These are phyloP conservation scores for Ciconia maguari DNA, from an alignment of 2,113 vertebrate genomes.

Conservation along the genomic window DNA sequence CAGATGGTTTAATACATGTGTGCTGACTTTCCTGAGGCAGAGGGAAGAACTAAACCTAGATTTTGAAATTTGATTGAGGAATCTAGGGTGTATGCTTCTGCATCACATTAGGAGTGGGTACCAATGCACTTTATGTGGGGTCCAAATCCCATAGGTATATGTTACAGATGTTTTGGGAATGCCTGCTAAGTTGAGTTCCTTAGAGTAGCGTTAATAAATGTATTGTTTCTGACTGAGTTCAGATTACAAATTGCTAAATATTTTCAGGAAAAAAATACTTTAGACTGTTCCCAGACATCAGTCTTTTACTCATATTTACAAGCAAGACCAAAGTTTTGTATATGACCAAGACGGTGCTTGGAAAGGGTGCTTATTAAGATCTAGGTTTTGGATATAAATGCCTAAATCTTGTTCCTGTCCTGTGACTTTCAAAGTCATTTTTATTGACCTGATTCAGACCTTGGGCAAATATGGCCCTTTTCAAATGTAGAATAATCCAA, in stretches of 20 bases:
- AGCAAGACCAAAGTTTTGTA: not conserved
- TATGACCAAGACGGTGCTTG: not conserved
- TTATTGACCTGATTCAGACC: not conserved
- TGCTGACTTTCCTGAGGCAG: not conserved
- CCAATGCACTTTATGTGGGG: not conserved
- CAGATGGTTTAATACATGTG: accelerated
- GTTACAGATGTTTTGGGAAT: not conserved
- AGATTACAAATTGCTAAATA: not conserved
- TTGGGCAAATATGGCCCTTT: not conserved
- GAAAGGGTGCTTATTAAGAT: not conserved
- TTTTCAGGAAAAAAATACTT: not conserved
- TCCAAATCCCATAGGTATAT: not conserved
- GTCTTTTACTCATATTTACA: not conserved
- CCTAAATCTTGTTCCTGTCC: not conserved
- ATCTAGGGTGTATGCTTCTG: not conserved
- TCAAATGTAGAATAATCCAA: not conserved
- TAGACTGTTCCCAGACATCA: accelerated
- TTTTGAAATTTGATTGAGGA: not conserved
- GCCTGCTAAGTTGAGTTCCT: not conserved
- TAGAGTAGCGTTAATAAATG: not conserved
- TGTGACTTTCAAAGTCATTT: not conserved
- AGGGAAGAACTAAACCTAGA: not conserved
- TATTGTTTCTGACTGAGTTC: not conserved
- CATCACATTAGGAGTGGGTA: accelerated
- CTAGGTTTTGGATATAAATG: not conserved